These are phyloP conservation scores for Papilio machaon DNA, from an alignment of 1,140 invertebrate species.

Conservation along the genomic window DNA sequence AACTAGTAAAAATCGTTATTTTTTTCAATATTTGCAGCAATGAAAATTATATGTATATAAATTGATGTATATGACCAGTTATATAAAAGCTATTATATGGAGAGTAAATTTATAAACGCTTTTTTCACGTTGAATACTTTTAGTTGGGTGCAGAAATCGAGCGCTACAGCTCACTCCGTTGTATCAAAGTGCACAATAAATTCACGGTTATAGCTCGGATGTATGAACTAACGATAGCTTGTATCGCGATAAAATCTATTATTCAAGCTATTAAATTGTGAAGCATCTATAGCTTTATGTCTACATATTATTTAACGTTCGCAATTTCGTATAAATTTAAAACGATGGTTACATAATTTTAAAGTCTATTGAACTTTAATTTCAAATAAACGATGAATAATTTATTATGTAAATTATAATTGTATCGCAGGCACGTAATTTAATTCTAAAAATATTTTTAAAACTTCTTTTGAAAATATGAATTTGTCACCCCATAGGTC, in stretches of 20 bases:
- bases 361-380: too few species aligned
- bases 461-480: background rate
- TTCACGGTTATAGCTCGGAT: conserved; percentile 19
- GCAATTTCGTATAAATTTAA: background rate
- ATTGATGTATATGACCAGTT: background rate
- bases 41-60: too few species aligned
- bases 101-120: background rate
- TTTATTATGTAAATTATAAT: too few species aligned
- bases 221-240: conserved; percentile 25
- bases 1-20: too few species aligned
- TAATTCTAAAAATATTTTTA: too few species aligned
- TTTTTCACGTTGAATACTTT: conserved; percentile 6
- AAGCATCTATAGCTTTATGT: conserved; percentile 18
- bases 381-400: too few species aligned
- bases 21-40: too few species aligned
- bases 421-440: too few species aligned
- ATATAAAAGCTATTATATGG: background rate
- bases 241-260: conserved; percentile 18
- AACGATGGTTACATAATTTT: background rate
- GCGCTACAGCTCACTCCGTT: conserved; percentile 7
- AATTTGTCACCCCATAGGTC: too few species aligned
- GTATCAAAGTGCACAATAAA: conserved; percentile 29
- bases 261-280: conserved; percentile 17
- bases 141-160: conserved; percentile 9
- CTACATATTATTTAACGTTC: background rate